Evolutionary conservation across 2,113 vertebrate genomes (phyloP).

Genomic region (Meleagris gallopavo): DNA sequence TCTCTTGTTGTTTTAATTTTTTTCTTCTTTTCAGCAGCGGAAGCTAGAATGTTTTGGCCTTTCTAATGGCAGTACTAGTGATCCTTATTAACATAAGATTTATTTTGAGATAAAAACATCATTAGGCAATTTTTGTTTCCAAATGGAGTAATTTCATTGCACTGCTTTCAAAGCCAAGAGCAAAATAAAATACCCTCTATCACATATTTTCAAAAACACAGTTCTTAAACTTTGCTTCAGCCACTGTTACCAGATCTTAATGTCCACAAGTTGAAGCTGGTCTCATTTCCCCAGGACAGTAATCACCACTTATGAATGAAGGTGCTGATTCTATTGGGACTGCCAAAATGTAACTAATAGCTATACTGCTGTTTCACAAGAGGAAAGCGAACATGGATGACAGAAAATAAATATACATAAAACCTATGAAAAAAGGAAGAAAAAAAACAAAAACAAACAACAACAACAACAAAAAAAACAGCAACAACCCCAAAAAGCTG

Average conservation of each 20-base stretch:
- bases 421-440: not conserved
- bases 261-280: not conserved
- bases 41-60: conserved; percentile 51
- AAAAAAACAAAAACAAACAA: not conserved
- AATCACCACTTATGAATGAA: conserved; percentile 19
- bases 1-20: conserved; percentile 54
- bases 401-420: not conserved
- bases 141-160: not conserved
- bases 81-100: conserved; percentile 43
- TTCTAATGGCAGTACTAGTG: conserved; percentile 18
- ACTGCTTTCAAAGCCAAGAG: conserved; percentile 39
- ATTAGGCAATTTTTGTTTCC: conserved; percentile 51
- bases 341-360: not conserved
- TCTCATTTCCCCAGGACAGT: not conserved
- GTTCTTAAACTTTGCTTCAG: conserved; percentile 7
- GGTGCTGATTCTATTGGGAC: not conserved
- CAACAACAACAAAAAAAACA: not conserved
- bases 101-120: conserved; percentile 49
- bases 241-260: not conserved
- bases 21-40: not conserved
- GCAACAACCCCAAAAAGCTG: not conserved
- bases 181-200: conserved; percentile 6
- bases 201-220: not conserved
- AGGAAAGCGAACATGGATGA: rapidly evolving
- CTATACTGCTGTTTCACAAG: not conserved